phyloP scores from a whole-genome alignment of 2,797 vertebrate species.

The Cephalopachus bancanus region DNA sequence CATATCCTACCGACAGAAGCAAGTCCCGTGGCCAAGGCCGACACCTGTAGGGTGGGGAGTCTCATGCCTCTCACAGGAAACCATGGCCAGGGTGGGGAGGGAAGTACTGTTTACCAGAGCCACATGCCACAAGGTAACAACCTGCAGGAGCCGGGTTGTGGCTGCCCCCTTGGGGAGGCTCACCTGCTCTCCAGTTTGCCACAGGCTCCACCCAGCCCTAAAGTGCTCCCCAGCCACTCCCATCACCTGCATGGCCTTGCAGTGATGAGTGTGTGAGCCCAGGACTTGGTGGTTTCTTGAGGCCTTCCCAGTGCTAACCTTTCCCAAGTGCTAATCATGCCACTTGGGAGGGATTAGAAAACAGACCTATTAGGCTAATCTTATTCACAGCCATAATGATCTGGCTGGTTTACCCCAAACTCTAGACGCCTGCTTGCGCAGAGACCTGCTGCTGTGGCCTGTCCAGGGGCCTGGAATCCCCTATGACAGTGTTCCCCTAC shows the following conservation, averaged over 20 bases:
- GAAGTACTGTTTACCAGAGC: neutral
- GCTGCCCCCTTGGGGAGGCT: neutral
- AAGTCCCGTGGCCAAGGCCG: neutral
- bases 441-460: neutral
- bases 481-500: neutral
- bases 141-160: neutral
- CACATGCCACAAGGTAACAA: neutral
- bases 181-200: neutral
- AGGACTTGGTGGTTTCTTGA: neutral
- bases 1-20: neutral
- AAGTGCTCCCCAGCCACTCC: neutral
- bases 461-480: neutral
- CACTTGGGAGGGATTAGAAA: neutral
- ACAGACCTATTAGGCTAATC: neutral
- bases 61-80: neutral
- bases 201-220: neutral
- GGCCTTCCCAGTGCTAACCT: neutral
- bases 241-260: neutral
- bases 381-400: neutral
- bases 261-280: neutral
- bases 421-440: neutral
- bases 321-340: neutral
- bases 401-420: neutral
- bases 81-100: neutral
- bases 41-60: neutral